Base-by-base conservation (phyloP, 2,888 invertebrate species). In the Homarus gammarus region DNA sequence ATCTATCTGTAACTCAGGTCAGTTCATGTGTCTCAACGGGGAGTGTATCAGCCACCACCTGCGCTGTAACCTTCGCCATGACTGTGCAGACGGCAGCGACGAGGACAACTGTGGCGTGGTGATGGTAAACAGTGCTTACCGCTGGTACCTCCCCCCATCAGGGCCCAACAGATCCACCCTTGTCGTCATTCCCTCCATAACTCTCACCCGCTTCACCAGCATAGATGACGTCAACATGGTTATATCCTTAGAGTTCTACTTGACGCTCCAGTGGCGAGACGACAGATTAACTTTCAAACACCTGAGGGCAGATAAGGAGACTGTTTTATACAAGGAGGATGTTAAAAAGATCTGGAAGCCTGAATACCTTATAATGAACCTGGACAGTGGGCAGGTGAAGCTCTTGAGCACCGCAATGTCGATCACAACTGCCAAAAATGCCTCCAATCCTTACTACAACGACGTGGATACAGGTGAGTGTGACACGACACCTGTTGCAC, bases 11-110 rank as follows among this genome's bases (percentile, higher is more conserved):
- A 18, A 40, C 2, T 27, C 22, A 8, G 44, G 15, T 8, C 78
- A 78, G 49, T 78, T 49, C 78, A 78, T 77, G 78, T 78, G 78
- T 27, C 15, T 10, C 31, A n/a, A 38, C 10, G 78, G 78, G 49
- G 44, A 51, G 27, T 51, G 78, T 31, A 44, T 78, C 51, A 15
- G 31, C 27, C n/a, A 5, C 2, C 0, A 10, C 0, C 8, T 12
- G 12, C 78, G 78, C 0, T 51, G 78, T 22, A 33, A 78, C 78
- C 10, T 49, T n/a, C n/a, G 49, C 27, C 8, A 49, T 31, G 78
- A 78, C 77, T 78, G 78, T 44, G 31, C 2, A 2, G 78, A 78
- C 51, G 49, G 51, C 1, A 49, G 49, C 27, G 78, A 78, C 78
- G 78, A 78, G 18, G 51, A 78, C 10, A 36, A 44, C 40, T 78